Conservation (phyloP, 2,797 vertebrate genomes). For the Rhyacichthys aspro region DNA sequence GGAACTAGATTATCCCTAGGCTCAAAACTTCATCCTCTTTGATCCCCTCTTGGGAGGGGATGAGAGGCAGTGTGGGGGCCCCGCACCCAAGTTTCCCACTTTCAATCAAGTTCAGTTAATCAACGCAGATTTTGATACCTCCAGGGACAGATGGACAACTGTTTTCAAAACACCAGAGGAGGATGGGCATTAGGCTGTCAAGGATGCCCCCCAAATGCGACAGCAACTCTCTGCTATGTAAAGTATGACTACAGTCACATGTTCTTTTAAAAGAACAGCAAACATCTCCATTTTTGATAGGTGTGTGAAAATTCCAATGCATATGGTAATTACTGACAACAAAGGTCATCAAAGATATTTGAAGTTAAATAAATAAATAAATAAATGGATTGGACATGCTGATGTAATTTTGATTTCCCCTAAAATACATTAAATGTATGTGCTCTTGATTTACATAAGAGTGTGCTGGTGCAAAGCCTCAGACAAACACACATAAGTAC, state of each 20-base stretch:
- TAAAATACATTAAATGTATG: slow-evolving; percentile 14
- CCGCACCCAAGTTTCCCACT: slow-evolving; percentile 60
- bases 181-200: slow-evolving; percentile 21
- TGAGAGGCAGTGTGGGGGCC: slow-evolving; percentile 58
- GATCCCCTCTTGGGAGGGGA: slow-evolving; percentile 68
- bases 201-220: slow-evolving; percentile 29
- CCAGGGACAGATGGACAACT: slow-evolving; percentile 77
- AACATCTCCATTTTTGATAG: too few species aligned
- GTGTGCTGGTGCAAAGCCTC: slow-evolving; percentile 10
- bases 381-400: background rate
- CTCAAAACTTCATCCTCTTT: slow-evolving; percentile 77
- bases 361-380: too few species aligned
- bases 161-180: slow-evolving; percentile 54
- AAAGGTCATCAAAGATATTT: too few species aligned
- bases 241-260: too few species aligned
- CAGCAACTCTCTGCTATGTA: slow-evolving; percentile 5
- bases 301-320: too few species aligned
- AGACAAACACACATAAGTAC: slow-evolving; percentile 43
- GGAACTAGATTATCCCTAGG: slow-evolving; percentile 77
- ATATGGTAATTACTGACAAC: too few species aligned
- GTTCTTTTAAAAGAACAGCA: too few species aligned
- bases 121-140: slow-evolving; percentile 77
- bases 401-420: slow-evolving; percentile 2
- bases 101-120: slow-evolving; percentile 63
- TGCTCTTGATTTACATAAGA: slow-evolving; percentile 53